phyloP scores from a whole-genome alignment of 2,113 vertebrate species.

The Peucedramus taeniatus region DNA sequence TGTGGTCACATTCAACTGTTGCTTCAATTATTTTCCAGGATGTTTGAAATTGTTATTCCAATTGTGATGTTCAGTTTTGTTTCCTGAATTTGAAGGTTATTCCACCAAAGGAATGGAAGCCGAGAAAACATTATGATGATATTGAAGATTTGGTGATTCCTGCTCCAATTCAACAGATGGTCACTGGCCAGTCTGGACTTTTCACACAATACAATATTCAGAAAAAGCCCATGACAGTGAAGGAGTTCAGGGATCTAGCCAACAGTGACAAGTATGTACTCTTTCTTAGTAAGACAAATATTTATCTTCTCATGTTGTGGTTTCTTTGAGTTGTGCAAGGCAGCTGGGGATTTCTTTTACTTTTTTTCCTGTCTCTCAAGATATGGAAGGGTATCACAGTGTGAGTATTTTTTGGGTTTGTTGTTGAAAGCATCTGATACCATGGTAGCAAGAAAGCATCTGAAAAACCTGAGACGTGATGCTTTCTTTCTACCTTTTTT shows the following conservation, averaged over 20 bases:
- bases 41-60: not conserved
- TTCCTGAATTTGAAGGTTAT: constrained; percentile 72
- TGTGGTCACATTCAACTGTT: not conserved
- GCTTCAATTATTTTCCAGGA: not conserved
- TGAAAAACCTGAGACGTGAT: not conserved
- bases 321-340: not conserved
- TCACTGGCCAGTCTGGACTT: constrained; percentile 76
- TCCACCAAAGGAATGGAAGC: constrained; percentile 80
- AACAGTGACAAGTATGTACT: constrained; percentile 78
- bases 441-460: not conserved
- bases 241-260: constrained; percentile 76
- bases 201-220: constrained; percentile 80
- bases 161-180: constrained; percentile 81
- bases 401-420: not conserved
- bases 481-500: not conserved
- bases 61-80: not conserved
- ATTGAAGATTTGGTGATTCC: constrained; percentile 80
- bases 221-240: constrained; percentile 81
- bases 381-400: not conserved
- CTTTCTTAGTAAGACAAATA: not conserved
- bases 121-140: constrained; percentile 76
- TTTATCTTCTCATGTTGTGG: not conserved
- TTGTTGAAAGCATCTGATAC: not conserved
- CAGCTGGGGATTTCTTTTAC: not conserved
- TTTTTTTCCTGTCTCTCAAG: not conserved